phyloP scores from a whole-genome alignment of 2,888 invertebrate genomes.

The Lycia hirtaria region DNA sequence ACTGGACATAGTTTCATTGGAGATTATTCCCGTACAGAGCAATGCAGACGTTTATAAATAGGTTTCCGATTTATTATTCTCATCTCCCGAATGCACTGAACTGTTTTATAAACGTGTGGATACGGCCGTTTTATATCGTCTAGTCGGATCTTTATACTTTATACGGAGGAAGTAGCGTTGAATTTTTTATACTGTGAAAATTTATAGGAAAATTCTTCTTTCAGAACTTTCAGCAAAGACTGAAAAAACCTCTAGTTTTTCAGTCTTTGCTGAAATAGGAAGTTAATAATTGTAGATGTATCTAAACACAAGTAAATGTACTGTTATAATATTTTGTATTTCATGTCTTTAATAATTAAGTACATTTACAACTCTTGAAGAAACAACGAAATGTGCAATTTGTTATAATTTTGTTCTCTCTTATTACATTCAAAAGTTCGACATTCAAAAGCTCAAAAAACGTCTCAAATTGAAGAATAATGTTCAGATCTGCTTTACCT shows the following conservation, averaged over 20 bases:
- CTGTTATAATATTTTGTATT: too few species aligned
- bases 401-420: not conserved
- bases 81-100: constrained; percentile 33
- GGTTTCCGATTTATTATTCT: constrained; percentile 56
- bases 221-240: too few species aligned
- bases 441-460: constrained; percentile 24
- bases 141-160: constrained; percentile 23
- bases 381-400: too few species aligned
- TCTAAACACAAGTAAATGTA: too few species aligned
- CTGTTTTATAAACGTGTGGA: constrained; percentile 12
- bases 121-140: constrained; percentile 19
- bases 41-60: constrained; percentile 75
- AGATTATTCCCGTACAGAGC: constrained; percentile 46
- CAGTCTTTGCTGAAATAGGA: too few species aligned
- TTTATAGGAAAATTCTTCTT: not conserved
- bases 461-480: constrained; percentile 39
- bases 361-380: too few species aligned
- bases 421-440: not conserved
- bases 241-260: too few species aligned
- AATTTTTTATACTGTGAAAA: constrained; percentile 17
- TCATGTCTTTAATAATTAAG: too few species aligned
- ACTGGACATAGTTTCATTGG: constrained; percentile 57
- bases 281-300: too few species aligned
- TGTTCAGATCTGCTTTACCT: constrained; percentile 41
- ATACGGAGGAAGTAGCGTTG: constrained; percentile 20